phyloP scores from a whole-genome alignment of 2,888 invertebrate species.

The Cabera pusaria region DNA sequence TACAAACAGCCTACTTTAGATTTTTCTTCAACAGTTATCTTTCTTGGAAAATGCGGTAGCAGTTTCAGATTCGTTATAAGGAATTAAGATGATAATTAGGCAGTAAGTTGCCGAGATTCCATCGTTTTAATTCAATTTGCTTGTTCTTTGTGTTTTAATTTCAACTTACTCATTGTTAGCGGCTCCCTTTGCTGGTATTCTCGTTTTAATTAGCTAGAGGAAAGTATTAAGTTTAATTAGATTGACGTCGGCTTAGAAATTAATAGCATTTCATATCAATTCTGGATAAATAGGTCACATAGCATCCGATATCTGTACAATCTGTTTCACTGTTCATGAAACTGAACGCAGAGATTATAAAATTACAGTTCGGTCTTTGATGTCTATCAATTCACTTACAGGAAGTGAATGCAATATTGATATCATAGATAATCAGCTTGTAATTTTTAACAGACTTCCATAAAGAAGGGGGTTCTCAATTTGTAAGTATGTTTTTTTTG shows the following conservation, averaged over 20 bases:
- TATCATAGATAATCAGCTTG: too few relatives aligned
- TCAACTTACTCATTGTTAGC: constrained; percentile 39
- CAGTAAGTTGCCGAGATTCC: constrained; percentile 48
- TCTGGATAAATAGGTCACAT: constrained; percentile 14
- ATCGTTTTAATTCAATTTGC: constrained; percentile 41
- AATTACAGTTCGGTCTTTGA: constrained; percentile 4
- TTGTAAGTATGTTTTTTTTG: too few relatives aligned
- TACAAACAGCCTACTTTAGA: constrained; percentile 49
- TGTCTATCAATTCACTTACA: too few relatives aligned
- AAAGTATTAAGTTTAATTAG: constrained; percentile 27
- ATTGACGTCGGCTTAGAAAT: constrained; percentile 19
- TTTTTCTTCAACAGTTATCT: constrained; percentile 35
- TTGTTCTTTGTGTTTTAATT: constrained; percentile 38
- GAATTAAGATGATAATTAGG: constrained; percentile 68
- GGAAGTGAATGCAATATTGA: constrained; percentile 9
- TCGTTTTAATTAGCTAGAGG: constrained; percentile 30
- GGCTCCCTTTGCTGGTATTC: constrained; percentile 32
- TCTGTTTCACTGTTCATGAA: constrained; percentile 7
- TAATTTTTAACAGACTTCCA: too few relatives aligned
- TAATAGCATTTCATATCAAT: constrained; percentile 14
- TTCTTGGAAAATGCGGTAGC: constrained; percentile 61
- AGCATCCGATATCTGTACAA: constrained; percentile 10
- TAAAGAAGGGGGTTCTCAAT: too few relatives aligned
- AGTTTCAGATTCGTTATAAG: constrained; percentile 48
- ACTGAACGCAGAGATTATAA: constrained; percentile 2